Base-by-base conservation (phyloP, 2,888 invertebrate species). In the Oithona nana region DNA sequence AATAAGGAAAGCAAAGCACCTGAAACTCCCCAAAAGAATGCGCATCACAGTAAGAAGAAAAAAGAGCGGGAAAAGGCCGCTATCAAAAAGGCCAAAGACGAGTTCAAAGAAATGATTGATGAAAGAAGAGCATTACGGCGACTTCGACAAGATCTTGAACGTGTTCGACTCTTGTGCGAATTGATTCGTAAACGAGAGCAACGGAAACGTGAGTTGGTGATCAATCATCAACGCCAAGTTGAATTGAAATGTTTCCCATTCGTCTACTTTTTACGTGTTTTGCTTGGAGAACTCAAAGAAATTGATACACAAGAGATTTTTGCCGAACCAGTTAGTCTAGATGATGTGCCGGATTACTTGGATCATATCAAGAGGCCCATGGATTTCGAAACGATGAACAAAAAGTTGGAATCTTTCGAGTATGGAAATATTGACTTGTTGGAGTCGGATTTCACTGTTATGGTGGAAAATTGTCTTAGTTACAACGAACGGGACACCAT, bases 401-500 rank as follows among this genome's bases (percentile, higher is more conserved):
- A 69, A 24, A 78, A 77, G 66, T 69, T 76, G 11, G 71, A 74
- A 6, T 66, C 68, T 16, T 74, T 75, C 65, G 67, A 72, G 61
- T 77, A 77, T 66, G 61, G 75, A 6, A 80, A 79, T 59, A 76
- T 95, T 50, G 82, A 83, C 65, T 82, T 85, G 31, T 80, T 97
- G 69, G 87, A 90, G 70, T 77, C 77, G 0, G 97, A 98, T 75
- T 95, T 97, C 72, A 82, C 84, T 69, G 78, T 95, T n/a, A 95
- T 98, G 86, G 87, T 95, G 64, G 81, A 82, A 67, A 98, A 98
- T 74, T 98, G 97, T 71, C 78, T 92, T 69, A 85, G 85, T 0
- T 98, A 97, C 73, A 98, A 98, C 73, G 84, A 87, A 66, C 88
- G 88, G 71, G 93, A 94, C 68, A 94, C 94, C 0, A 85, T 93